phyloP scores from a whole-genome alignment of 2,797 vertebrate species.

The Dicrostonyx torquatus region DNA sequence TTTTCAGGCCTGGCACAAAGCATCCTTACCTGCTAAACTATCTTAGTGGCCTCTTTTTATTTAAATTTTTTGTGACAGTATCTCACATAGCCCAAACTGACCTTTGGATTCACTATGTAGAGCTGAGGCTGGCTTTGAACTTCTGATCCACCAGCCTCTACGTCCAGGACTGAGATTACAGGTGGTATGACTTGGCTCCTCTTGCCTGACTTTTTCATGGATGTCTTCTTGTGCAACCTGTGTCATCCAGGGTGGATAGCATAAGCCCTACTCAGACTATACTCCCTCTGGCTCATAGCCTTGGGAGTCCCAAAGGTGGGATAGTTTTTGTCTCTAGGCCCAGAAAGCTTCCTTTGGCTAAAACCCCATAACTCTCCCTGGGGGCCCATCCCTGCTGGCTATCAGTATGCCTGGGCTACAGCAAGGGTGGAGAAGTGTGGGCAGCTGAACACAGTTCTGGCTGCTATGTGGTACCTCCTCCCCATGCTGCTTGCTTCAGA shows the following conservation, averaged over 20 bases:
- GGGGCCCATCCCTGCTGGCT: background rate
- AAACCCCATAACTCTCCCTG: background rate
- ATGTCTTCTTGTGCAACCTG: background rate
- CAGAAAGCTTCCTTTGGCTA: background rate
- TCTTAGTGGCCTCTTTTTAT: background rate
- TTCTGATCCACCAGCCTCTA: background rate
- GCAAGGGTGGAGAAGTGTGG: background rate
- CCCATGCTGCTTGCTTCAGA: background rate
- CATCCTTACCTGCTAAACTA: background rate
- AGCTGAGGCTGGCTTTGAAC: background rate
- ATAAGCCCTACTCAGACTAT: background rate
- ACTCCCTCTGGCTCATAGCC: too few species aligned
- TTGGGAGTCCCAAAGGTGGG: background rate
- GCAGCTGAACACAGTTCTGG: accelerated
- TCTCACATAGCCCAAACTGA: background rate
- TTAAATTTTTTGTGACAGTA: background rate
- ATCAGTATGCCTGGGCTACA: background rate
- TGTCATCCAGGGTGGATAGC: background rate
- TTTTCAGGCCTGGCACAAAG: background rate
- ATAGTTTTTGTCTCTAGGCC: background rate
- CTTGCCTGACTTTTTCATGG: background rate
- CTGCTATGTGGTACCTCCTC: background rate
- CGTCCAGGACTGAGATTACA: background rate
- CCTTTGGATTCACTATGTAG: background rate
- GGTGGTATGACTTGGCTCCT: background rate